Conservation (phyloP, 2,888 invertebrate species). For the Pegoplata infirma region DNA sequence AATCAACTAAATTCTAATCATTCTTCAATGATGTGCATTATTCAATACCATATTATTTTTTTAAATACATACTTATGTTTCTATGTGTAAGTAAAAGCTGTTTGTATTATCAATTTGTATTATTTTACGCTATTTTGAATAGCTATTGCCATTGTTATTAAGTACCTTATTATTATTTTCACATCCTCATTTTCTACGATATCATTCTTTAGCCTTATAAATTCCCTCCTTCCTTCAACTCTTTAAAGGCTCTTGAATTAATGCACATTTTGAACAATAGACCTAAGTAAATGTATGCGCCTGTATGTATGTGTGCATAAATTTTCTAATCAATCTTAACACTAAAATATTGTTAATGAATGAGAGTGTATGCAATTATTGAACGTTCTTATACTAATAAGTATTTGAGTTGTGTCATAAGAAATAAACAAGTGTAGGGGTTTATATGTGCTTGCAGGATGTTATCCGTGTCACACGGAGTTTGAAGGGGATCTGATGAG, state of each 20-base stretch:
- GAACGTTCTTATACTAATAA: too few species aligned
- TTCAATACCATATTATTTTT: neutral
- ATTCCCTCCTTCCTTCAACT: too few species aligned
- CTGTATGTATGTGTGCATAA: neutral
- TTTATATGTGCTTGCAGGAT: too few species aligned
- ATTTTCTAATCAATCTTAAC: constrained; percentile 40
- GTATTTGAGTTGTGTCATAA: too few species aligned
- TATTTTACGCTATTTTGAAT: constrained; percentile 38
- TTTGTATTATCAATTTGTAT: constrained; percentile 30
- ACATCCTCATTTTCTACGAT: too few species aligned
- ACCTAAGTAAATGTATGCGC: neutral
- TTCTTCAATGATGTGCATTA: constrained; percentile 42
- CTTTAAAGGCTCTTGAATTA: neutral
- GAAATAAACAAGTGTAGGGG: too few species aligned
- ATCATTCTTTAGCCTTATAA: neutral
- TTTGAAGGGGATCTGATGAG: too few species aligned
- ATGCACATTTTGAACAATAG: neutral
- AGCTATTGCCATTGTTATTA: constrained; percentile 40
- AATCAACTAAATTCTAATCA: constrained; percentile 41
- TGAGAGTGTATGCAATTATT: neutral
- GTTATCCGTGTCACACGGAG: too few species aligned
- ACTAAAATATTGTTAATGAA: constrained; percentile 36
- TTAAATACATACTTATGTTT: neutral
- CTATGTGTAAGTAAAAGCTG: neutral
- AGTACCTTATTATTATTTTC: constrained; percentile 48